Base-by-base conservation (phyloP, 2,113 vertebrate genomes). In the Ciconia boyciana region DNA sequence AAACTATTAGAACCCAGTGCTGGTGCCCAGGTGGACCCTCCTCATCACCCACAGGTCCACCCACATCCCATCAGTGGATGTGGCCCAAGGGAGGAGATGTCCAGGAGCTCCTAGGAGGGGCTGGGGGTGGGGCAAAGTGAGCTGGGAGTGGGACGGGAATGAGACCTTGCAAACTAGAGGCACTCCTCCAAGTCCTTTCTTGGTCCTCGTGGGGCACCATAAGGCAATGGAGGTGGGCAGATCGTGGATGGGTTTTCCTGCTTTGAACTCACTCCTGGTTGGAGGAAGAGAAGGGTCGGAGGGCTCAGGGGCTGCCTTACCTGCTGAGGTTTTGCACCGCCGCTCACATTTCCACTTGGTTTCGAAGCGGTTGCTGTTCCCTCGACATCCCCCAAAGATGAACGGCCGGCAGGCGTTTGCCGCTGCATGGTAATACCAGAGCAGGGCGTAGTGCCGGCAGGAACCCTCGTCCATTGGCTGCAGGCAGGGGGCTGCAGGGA, bases 381-480 rank as follows among this genome's bases (percentile, higher is more conserved):
- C 99, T 4, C 61, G 98, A 46, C 99, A 99, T 49, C 99, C 99
- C 8, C 99, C 98, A 3, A 98, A 99, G 48, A 99, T 75, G 76
- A 99, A 99, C 2, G 99, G 99, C 41, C 98, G 95, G 96, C 99
- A 99, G 32, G 97, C 78, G 1, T 97, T 93, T 0, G 96, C 96
- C 48, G 41, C 80, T 5, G 7, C 13, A 19, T 99, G 98, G 94
- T 98, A 99, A 90, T 99, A 99, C 99, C 99, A 99, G 91, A 98
- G 98, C 91, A 99, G 97, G 10, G 87, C 43, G 12, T 98, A 99
- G 5, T 91, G 98, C 6, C 71, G 97, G 85, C 99, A 99, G 90
- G 94, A 93, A 13, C 99, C 99, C 86, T 99, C 99, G 0, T 98
- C 97, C 99, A 99, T 98, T 0, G 98, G 98, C 90, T 98, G 98